Conservation (phyloP, 2,113 vertebrate genomes). For the Pionites leucogaster region DNA sequence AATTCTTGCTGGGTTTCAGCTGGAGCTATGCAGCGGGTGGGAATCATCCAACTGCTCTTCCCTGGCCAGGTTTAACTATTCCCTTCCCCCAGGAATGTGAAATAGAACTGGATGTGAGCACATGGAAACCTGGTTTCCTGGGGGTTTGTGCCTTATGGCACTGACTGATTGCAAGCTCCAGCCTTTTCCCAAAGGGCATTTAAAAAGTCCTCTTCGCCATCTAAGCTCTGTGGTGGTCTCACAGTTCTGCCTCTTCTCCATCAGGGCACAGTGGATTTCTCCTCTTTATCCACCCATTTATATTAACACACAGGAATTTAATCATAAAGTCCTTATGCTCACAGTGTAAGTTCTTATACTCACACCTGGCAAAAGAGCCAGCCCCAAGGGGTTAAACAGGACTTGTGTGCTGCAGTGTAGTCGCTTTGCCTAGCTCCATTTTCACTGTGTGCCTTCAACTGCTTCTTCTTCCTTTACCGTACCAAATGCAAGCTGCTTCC, state of each 20-base stretch:
- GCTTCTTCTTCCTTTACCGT: not conserved
- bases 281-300: not conserved
- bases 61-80: not conserved
- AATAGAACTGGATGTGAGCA: not conserved
- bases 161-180: not conserved
- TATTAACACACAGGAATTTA: not conserved
- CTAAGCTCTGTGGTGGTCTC: not conserved
- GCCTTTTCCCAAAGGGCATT: not conserved
- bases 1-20: not conserved
- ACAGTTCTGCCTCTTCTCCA: not conserved
- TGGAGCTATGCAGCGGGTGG: not conserved
- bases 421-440: not conserved
- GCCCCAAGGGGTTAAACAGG: not conserved
- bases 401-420: not conserved
- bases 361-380: not conserved
- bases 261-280: not conserved
- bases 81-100: not conserved
- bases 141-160: not conserved
- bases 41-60: accelerated
- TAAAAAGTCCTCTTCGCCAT: not conserved
- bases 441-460: not conserved
- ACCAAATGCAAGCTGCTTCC: not conserved
- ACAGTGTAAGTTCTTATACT: too few species aligned
- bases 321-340: not conserved
- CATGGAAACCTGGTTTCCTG: not conserved